Evolutionary conservation across 2,797 vertebrate species (phyloP).

Genomic region (Steatocranus sp.): DNA sequence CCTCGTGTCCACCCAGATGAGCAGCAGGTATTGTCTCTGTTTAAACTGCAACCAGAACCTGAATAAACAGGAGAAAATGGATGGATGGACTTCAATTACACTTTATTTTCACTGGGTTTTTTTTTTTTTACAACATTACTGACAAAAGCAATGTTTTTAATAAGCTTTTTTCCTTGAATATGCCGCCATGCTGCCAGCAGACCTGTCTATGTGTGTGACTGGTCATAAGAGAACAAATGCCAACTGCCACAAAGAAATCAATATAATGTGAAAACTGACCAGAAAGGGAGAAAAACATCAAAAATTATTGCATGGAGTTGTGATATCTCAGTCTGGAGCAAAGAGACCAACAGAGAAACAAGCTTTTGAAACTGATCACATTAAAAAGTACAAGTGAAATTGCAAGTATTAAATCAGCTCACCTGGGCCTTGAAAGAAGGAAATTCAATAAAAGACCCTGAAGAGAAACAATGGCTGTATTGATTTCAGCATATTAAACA

Average conservation of each 20-base stretch:
- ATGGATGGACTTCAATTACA: background rate
- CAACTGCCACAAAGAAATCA: background rate
- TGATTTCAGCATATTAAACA: constrained; percentile 25
- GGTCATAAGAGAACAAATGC: background rate
- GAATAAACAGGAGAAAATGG: background rate
- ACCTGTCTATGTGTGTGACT: background rate
- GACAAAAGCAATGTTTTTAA: background rate
- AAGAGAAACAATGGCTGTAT: background rate
- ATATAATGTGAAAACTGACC: background rate
- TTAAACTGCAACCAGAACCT: background rate
- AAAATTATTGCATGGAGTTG: rapidly evolving
- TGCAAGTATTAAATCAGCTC: background rate
- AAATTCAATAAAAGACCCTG: background rate
- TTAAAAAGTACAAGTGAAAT: background rate
- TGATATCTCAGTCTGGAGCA: background rate
- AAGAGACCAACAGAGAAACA: background rate
- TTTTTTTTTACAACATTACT: rapidly evolving
- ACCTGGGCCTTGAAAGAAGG: background rate
- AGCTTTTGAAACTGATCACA: background rate
- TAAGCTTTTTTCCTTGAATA: background rate
- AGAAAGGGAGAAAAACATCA: background rate
- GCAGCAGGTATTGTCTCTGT: background rate
- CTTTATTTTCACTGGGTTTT: rapidly evolving
- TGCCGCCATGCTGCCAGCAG: rapidly evolving
- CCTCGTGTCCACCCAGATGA: background rate